phyloP scores from a whole-genome alignment of 2,888 invertebrate genomes.

The Chirona hameri region DNA sequence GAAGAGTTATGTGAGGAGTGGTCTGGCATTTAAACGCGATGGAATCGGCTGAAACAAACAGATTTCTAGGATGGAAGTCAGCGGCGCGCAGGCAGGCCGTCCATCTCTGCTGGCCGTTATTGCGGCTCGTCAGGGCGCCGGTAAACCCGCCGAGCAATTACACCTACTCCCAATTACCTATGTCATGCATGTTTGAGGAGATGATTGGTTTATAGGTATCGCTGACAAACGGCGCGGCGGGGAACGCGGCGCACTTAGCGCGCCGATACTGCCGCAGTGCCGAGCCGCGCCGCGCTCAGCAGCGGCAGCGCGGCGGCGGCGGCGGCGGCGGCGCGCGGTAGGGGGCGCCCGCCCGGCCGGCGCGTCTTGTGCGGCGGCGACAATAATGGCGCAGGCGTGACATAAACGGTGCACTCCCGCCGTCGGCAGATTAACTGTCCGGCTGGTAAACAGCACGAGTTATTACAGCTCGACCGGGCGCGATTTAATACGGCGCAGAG shows the following conservation, averaged over 20 bases:
- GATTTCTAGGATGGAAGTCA: background rate
- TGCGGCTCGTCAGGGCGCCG: background rate
- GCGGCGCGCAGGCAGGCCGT: background rate
- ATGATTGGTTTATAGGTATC: conserved; percentile 22
- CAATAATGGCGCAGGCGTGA: background rate
- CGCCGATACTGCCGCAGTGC: background rate
- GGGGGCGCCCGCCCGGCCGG: background rate
- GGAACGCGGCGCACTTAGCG: background rate
- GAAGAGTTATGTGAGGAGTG: conserved; percentile 23
- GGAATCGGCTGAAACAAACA: background rate
- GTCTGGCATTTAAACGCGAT: background rate
- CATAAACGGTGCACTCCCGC: background rate
- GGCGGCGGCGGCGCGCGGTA: background rate
- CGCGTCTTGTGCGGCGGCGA: background rate
- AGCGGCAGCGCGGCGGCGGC: background rate
- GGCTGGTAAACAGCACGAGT: background rate
- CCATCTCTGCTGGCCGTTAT: background rate
- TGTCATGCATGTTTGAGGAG: conserved; percentile 13
- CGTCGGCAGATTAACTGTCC: background rate
- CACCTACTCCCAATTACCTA: conserved; percentile 22
- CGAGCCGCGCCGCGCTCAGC: background rate
- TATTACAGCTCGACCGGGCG: background rate
- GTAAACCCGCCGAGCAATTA: background rate
- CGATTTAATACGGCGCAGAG: background rate
- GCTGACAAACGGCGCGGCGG: background rate